A percentile compares a stretch with the other conserved stretches of the same genome.
Conservation (phyloP, 2,797 vertebrate species). For the Nasua narica region DNA sequence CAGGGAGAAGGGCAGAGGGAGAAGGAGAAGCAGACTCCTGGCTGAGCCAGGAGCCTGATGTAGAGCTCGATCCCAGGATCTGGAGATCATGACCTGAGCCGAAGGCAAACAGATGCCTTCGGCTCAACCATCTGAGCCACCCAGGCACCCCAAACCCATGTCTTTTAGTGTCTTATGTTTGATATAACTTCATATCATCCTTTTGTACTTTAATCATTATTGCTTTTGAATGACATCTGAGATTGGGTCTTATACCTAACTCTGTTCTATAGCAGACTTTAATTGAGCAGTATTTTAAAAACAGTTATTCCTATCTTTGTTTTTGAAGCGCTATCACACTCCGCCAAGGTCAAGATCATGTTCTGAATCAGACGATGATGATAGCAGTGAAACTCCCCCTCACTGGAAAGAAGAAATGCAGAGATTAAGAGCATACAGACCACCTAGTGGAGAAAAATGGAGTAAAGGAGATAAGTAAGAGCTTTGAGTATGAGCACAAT, state of each 20-base stretch:
- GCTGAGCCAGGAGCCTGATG: no score
- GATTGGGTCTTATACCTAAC: not conserved
- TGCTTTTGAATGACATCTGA: not conserved
- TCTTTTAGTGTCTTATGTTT: not conserved
- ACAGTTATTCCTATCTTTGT: conserved; percentile 16
- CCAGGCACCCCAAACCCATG: not conserved
- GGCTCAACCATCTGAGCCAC: no score
- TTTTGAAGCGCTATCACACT: conserved; percentile 93
- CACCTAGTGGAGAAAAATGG: conserved; percentile 92
- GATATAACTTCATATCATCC: not conserved
- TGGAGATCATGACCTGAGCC: no score
- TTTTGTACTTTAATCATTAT: conserved; percentile 12
- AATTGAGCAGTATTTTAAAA: not conserved
- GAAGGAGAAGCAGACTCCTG: no score
- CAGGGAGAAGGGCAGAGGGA: no score
- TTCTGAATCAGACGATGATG: conserved; percentile 92
- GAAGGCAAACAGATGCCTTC: no score
- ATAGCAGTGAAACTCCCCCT: conserved; percentile 96
- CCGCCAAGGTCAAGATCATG: conserved; percentile 93
- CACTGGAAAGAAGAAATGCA: conserved; percentile 99
- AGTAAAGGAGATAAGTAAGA: conserved; percentile 97
- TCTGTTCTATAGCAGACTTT: not conserved
- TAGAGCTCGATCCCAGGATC: no score
- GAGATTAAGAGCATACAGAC: conserved; percentile 89
- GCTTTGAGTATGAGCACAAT: not conserved